These are phyloP conservation scores for Pyrocoelia pectoralis DNA, from an alignment of 2,888 invertebrate species.

Conservation along the genomic window DNA sequence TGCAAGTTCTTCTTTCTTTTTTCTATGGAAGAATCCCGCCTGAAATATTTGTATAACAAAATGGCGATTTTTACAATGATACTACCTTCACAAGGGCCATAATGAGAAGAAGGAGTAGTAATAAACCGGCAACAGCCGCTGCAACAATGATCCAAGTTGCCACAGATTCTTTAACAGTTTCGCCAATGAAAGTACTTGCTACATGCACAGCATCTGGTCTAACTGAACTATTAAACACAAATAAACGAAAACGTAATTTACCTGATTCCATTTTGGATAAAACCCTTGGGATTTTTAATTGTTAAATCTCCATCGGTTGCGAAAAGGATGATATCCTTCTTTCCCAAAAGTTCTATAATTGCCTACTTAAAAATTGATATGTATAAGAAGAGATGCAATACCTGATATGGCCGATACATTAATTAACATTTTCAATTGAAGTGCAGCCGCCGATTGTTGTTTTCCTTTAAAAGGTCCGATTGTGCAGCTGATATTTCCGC, in stretches of 20 bases:
- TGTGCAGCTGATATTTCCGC: slow-evolving; percentile 52
- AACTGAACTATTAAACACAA: slow-evolving; percentile 14
- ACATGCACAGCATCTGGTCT: slow-evolving; percentile 49
- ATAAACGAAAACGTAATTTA: too few species aligned
- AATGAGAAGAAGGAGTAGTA: slow-evolving; percentile 56
- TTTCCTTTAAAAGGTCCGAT: slow-evolving; percentile 53
- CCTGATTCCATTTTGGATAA: slow-evolving; percentile 46
- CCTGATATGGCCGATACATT: slow-evolving; percentile 51
- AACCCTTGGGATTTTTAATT: slow-evolving; percentile 45
- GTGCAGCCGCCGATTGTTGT: slow-evolving; percentile 48
- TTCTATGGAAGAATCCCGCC: slow-evolving; percentile 63
- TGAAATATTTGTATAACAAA: slow-evolving; percentile 41
- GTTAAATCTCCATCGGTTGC: slow-evolving; percentile 51
- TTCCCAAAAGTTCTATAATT: slow-evolving; percentile 45
- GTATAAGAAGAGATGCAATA: too few species aligned
- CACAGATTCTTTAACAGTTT: slow-evolving; percentile 45
- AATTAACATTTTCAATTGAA: slow-evolving; percentile 53
- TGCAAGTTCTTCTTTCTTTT: slow-evolving; percentile 57
- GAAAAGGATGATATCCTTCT: slow-evolving; percentile 55
- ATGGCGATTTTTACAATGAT: background rate
- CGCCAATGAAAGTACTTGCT: slow-evolving; percentile 56
- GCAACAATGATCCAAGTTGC: slow-evolving; percentile 61
- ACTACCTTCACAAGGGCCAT: slow-evolving; percentile 54
- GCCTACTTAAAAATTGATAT: background rate
- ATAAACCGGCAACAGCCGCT: slow-evolving; percentile 58